These are phyloP conservation scores for Atta texana DNA, from an alignment of 1,140 invertebrate genomes.

Conservation along the genomic window DNA sequence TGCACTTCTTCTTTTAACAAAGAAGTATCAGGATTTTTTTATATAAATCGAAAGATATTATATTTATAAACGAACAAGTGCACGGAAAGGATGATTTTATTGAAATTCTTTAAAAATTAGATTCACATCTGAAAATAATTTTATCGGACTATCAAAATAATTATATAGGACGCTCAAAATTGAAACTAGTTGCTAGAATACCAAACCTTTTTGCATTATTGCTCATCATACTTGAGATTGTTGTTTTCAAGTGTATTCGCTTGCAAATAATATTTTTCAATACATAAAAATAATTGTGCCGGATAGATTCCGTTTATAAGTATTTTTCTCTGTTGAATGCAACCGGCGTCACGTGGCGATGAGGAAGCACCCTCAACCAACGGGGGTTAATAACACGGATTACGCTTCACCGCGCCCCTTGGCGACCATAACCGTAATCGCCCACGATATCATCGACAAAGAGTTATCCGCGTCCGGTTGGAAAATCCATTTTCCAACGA, in stretches of 20 bases:
- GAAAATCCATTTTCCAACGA: slow-evolving; percentile 63
- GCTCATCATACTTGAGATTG: too few relatives aligned
- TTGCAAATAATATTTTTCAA: background rate
- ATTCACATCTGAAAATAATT: too few relatives aligned
- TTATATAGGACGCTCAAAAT: too few relatives aligned
- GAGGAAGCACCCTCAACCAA: background rate
- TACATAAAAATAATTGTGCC: background rate
- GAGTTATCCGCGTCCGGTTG: slow-evolving; percentile 56
- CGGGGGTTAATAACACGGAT: slow-evolving; percentile 61
- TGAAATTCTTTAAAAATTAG: too few relatives aligned
- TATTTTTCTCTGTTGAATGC: slow-evolving; percentile 26
- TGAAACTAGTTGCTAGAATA: too few relatives aligned
- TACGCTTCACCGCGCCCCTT: slow-evolving; percentile 47
- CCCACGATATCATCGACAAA: slow-evolving; percentile 48
- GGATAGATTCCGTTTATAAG: background rate
- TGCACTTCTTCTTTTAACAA: background rate
- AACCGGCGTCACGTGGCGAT: slow-evolving; percentile 6
- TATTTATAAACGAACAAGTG: background rate
- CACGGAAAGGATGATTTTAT: too few relatives aligned
- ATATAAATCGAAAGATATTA: background rate
- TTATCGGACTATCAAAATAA: too few relatives aligned
- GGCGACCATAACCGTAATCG: slow-evolving; percentile 18
- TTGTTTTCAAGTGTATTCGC: background rate
- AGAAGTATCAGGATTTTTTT: background rate
- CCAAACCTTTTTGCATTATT: too few relatives aligned